Conservation (phyloP, 2,888 invertebrate species). For the Candidula unifasciata region DNA sequence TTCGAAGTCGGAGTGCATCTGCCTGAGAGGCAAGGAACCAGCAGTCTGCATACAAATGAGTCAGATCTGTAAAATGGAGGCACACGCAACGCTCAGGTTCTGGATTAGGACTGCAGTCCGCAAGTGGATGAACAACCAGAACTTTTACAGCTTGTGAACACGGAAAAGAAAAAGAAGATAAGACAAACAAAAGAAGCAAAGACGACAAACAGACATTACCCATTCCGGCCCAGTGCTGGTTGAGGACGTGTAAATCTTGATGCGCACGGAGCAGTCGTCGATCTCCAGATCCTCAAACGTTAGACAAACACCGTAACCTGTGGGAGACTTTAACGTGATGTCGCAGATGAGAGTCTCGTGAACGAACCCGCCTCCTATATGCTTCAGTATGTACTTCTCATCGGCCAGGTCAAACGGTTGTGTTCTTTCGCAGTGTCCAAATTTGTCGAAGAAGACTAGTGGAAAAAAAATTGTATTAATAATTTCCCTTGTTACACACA, state of each 20-base stretch:
- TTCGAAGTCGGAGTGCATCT: too few species aligned
- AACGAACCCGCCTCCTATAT: slow-evolving; percentile 56
- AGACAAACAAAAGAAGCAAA: too few species aligned
- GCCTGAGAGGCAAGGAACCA: too few species aligned
- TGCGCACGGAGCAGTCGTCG: slow-evolving; percentile 56
- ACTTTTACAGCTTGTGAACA: too few species aligned
- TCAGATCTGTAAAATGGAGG: too few species aligned
- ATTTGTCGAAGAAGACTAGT: slow-evolving; percentile 58
- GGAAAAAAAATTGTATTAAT: too few species aligned
- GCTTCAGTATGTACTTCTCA: slow-evolving; percentile 52
- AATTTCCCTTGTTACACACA: too few species aligned
- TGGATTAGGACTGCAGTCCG: too few species aligned
- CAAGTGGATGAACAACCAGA: too few species aligned
- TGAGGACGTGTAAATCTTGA: slow-evolving; percentile 56
- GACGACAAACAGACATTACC: slow-evolving; percentile 29
- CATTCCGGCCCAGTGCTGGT: slow-evolving; percentile 26
- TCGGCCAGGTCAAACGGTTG: slow-evolving; percentile 53
- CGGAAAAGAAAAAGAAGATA: too few species aligned
- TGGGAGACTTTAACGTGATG: slow-evolving; percentile 62
- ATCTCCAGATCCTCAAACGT: slow-evolving; percentile 59
- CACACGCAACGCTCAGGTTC: too few species aligned
- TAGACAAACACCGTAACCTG: slow-evolving; percentile 61
- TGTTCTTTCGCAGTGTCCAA: slow-evolving; percentile 52
- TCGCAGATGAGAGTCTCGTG: slow-evolving; percentile 61
- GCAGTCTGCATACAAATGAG: too few species aligned